Conservation (phyloP, 2,888 invertebrate genomes). For the Cepaea hortensis region DNA sequence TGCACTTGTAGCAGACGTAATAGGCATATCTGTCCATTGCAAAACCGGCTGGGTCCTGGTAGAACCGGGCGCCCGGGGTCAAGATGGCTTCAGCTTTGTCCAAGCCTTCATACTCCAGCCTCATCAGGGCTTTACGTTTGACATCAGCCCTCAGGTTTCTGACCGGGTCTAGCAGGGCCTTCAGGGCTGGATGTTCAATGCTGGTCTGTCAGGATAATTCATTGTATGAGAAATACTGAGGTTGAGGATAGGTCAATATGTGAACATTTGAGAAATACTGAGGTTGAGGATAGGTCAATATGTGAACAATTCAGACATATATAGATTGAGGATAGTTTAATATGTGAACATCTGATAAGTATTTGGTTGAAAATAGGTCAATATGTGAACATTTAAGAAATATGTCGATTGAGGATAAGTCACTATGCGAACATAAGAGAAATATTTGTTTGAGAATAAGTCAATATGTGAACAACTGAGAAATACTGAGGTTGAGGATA, state of each 20-base stretch:
- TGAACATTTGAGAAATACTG: not conserved
- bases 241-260: not conserved
- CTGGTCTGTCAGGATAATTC: slow-evolving; percentile 75
- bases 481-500: too few species aligned
- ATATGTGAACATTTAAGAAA: too few species aligned
- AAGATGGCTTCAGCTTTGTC: slow-evolving; percentile 84
- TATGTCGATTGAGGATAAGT: too few species aligned
- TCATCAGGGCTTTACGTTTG: slow-evolving; percentile 92
- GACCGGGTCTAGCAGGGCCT: slow-evolving; percentile 87
- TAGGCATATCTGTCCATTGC: slow-evolving; percentile 99
- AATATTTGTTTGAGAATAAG: too few species aligned
- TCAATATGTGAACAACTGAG: too few species aligned
- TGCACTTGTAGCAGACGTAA: slow-evolving; percentile 96
- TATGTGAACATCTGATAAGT: too few species aligned
- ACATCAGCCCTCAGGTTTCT: slow-evolving; percentile 91
- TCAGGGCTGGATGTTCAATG: slow-evolving; percentile 88
- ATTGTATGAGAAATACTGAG: not conserved
- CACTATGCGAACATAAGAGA: too few species aligned
- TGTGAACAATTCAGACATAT: not conserved
- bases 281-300: not conserved
- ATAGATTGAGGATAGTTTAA: not conserved
- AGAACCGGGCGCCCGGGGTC: slow-evolving; percentile 83
- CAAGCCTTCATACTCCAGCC: slow-evolving; percentile 95
- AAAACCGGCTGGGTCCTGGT: slow-evolving; percentile 88
- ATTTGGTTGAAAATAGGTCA: too few species aligned